Percentiles rank a stretch among this genome's conserved stretches.
These are phyloP conservation scores for Pteronura brasiliensis DNA, from an alignment of 2,113 vertebrate species.

Conservation along the genomic window DNA sequence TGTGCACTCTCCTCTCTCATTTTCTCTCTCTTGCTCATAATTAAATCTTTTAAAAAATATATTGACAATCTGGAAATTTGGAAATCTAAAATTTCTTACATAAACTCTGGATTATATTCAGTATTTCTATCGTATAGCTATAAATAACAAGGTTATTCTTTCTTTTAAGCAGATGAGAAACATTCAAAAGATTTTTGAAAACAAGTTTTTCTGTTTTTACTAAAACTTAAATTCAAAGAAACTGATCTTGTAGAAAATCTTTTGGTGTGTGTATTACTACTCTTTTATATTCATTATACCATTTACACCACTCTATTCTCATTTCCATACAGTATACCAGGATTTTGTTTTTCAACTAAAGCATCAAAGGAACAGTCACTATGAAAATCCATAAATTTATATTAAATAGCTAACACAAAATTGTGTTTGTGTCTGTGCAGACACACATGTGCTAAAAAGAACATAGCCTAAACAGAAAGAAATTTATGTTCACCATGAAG, in stretches of 20 bases:
- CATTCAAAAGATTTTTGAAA: not conserved
- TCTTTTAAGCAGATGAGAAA: not conserved
- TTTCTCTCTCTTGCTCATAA: not conserved
- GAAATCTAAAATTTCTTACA: not conserved
- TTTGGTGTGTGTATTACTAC: not conserved
- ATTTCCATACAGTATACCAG: not conserved
- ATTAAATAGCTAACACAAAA: not conserved
- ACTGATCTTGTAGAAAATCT: not conserved
- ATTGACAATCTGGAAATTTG: not conserved
- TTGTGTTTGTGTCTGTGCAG: fast-evolving
- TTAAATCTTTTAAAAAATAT: not conserved
- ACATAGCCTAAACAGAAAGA: not conserved
- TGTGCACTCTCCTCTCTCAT: not conserved
- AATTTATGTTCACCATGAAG: not conserved
- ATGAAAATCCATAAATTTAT: not conserved
- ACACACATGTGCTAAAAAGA: fast-evolving
- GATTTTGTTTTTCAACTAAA: not conserved
- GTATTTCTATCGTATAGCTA: not conserved
- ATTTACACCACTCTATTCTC: not conserved
- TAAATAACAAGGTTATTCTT: not conserved
- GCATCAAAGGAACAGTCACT: not conserved
- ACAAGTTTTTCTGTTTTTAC: not conserved
- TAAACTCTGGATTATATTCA: not conserved
- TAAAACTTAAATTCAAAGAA: not conserved
- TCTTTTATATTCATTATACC: not conserved